Conservation (phyloP, 2,113 vertebrate genomes). For the Rousettus leschenaultii region DNA sequence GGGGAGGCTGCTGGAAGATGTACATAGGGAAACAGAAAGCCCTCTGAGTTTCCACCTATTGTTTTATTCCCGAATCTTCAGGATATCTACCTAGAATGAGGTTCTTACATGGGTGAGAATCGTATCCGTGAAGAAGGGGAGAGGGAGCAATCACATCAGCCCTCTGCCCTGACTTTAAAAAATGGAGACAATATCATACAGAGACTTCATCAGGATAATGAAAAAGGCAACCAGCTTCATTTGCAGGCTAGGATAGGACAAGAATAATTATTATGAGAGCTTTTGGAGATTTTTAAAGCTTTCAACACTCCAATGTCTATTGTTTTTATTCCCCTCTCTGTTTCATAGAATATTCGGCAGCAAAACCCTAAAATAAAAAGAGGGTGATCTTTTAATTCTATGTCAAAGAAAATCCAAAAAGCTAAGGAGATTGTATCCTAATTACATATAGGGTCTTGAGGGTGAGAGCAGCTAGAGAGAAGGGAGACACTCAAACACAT, state of each 20-base stretch:
- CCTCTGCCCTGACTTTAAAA: neutral
- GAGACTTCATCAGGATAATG: neutral
- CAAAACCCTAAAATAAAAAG: constrained; percentile 14
- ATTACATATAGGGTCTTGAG: neutral
- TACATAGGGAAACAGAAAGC: neutral
- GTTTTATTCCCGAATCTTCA: neutral
- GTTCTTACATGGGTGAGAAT: neutral
- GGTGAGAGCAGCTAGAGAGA: neutral
- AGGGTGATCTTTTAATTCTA: neutral
- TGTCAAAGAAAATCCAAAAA: neutral
- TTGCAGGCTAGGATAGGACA: neutral
- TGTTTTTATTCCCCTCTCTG: neutral
- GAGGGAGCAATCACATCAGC: neutral
- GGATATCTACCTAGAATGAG: neutral
- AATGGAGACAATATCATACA: neutral
- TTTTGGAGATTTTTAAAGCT: neutral
- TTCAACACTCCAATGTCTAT: neutral
- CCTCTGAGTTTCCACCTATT: neutral
- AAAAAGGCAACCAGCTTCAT: neutral
- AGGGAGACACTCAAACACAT: neutral
- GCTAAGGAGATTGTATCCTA: neutral
- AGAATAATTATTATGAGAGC: neutral
- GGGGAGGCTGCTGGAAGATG: neutral
- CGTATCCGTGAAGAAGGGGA: neutral
- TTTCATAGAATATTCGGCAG: neutral